Percentiles rank a stretch among this genome's conserved stretches.
Conservation (phyloP, 2,113 vertebrate species). For the Rhinolophus sinicus region DNA sequence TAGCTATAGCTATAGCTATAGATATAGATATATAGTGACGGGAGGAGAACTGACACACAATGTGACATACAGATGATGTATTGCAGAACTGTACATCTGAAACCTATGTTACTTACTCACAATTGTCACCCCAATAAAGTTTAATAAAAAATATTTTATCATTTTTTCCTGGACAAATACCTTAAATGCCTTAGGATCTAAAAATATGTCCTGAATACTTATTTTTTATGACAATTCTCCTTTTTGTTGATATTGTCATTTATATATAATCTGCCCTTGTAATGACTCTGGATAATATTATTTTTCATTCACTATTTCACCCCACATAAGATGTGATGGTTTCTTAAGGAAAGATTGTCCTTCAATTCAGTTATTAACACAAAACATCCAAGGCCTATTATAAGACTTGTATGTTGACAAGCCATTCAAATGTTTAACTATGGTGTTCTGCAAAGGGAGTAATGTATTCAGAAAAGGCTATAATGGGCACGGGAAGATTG, state of each 20-base stretch:
- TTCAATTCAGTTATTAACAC: background rate
- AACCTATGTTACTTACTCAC: too few relatives aligned
- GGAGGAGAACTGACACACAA: too few relatives aligned
- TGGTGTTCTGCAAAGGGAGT: background rate
- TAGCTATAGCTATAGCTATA: too few relatives aligned
- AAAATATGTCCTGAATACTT: background rate
- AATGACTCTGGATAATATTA: background rate
- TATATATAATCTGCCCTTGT: background rate
- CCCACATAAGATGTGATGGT: background rate
- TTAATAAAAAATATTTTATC: background rate
- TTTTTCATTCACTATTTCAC: background rate
- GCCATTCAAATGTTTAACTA: background rate
- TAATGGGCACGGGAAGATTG: background rate
- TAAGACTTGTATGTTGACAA: background rate
- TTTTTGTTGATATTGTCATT: background rate
- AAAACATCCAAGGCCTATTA: background rate
- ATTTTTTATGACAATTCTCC: background rate
- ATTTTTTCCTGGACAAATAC: background rate
- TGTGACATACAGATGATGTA: too few relatives aligned
- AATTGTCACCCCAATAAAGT: too few relatives aligned
- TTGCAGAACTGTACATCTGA: too few relatives aligned
- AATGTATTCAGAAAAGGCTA: background rate
- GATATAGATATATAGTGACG: too few relatives aligned
- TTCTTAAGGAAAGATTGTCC: background rate
- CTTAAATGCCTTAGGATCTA: background rate